A percentile compares a stretch with the other conserved stretches of the same genome.
Conservation (phyloP, 2,888 invertebrate genomes). For the Idaea straminata region DNA sequence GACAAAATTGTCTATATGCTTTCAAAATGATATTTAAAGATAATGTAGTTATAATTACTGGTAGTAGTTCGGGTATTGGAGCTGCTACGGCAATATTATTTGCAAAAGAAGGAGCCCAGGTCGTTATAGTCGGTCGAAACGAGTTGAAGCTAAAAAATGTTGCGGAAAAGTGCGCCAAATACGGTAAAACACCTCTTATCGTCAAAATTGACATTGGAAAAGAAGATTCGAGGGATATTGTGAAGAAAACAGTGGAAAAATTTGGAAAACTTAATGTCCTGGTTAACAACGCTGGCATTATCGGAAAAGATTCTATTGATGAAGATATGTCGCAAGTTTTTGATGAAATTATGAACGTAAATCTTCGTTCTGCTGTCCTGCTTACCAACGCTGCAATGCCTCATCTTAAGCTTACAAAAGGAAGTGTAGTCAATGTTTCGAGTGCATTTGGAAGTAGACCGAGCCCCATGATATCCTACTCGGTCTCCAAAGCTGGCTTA, state of each 20-base stretch:
- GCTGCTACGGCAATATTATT: conserved; percentile 38
- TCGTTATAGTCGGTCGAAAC: conserved; percentile 39
- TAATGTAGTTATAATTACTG: conserved; percentile 42
- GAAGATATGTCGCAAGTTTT: conserved; percentile 29
- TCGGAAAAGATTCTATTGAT: conserved; percentile 12
- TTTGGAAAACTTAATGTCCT: conserved; percentile 43
- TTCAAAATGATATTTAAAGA: conserved; percentile 19
- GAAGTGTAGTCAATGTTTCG: conserved; percentile 36
- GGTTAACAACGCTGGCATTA: conserved; percentile 43
- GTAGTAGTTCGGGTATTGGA: conserved; percentile 45
- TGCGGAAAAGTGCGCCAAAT: conserved; percentile 13
- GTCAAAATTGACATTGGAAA: conserved; percentile 41
- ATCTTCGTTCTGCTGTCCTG: conserved; percentile 25
- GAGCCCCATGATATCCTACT: conserved; percentile 55
- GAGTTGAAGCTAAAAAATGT: conserved; percentile 30
- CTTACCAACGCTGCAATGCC: conserved; percentile 27
- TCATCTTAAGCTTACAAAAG: conserved; percentile 28
- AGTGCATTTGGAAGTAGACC: conserved; percentile 13
- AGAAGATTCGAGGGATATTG: conserved; percentile 29
- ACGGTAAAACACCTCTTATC: conserved; percentile 27
- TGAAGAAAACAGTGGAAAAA: conserved; percentile 33
- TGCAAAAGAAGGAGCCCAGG: conserved; percentile 37
- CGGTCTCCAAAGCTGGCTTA: conserved; percentile 40
- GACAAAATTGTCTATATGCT: background rate
- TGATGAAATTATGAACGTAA: conserved; percentile 27